Evolutionary conservation across 2,888 invertebrate genomes (phyloP).

Genomic region (Marasmarcha lunaedactyla): DNA sequence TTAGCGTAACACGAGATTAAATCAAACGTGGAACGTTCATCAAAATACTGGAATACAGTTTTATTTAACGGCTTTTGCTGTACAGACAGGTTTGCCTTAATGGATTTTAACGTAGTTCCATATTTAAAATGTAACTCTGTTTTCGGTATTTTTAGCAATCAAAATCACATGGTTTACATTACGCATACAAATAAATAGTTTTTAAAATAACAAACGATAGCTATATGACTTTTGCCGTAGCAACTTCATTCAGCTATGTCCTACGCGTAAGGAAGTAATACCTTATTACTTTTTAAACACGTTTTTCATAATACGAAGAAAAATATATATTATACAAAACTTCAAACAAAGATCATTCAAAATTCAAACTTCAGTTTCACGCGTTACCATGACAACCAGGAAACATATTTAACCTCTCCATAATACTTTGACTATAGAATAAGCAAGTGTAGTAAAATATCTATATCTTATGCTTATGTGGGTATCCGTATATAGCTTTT

Average conservation of each 20-base stretch:
- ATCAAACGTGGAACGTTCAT: conserved; percentile 22
- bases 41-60: not conserved
- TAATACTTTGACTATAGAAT: not conserved
- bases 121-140: no score
- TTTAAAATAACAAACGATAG: no score
- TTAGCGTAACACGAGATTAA: conserved; percentile 56
- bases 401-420: not conserved
- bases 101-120: no score
- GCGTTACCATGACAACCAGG: not conserved
- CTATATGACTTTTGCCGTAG: no score
- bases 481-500: conserved; percentile 52
- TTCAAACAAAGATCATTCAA: no score
- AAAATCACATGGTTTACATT: conserved; percentile 12
- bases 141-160: conserved; percentile 9
- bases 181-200: no score
- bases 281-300: not conserved
- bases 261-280: no score
- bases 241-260: no score
- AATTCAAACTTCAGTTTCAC: no score
- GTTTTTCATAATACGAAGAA: not conserved
- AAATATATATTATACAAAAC: no score
- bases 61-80: not conserved
- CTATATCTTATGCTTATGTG: no score
- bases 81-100: not conserved
- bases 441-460: no score